phyloP scores from a whole-genome alignment of 2,797 vertebrate species.

The Catharus ustulatus region DNA sequence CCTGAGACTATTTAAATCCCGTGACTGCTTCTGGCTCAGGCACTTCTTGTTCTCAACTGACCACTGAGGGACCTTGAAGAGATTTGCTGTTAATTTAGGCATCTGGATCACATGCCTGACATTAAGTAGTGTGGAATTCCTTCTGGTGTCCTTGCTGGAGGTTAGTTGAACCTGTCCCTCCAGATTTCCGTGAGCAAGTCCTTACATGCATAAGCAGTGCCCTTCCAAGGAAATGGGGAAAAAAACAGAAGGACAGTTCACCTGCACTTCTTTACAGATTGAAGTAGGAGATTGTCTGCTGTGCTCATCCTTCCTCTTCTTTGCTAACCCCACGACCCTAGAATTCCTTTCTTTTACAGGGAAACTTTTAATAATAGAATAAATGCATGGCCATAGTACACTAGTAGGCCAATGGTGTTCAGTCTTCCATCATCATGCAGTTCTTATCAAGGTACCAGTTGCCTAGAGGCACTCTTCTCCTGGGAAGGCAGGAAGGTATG shows the following conservation, averaged over 20 bases:
- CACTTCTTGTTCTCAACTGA: background rate
- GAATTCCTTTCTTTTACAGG: background rate
- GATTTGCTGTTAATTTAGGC: background rate
- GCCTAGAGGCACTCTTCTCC: background rate
- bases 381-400: background rate
- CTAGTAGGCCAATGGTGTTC: accelerated
- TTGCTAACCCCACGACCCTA: background rate
- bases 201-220: background rate
- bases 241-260: background rate
- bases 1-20: background rate
- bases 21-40: background rate
- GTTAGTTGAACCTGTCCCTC: background rate
- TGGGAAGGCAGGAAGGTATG: background rate
- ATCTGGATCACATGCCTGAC: background rate
- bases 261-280: background rate
- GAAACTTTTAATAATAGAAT: background rate
- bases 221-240: background rate
- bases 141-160: background rate
- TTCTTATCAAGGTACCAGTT: background rate
- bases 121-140: background rate
- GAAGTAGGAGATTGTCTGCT: background rate
- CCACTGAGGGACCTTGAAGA: background rate
- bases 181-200: background rate
- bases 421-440: background rate
- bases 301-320: background rate